These are phyloP conservation scores for Beroe forskalii DNA, from an alignment of 37 sponge, comb jelly and placozoan species.

Conservation along the genomic window DNA sequence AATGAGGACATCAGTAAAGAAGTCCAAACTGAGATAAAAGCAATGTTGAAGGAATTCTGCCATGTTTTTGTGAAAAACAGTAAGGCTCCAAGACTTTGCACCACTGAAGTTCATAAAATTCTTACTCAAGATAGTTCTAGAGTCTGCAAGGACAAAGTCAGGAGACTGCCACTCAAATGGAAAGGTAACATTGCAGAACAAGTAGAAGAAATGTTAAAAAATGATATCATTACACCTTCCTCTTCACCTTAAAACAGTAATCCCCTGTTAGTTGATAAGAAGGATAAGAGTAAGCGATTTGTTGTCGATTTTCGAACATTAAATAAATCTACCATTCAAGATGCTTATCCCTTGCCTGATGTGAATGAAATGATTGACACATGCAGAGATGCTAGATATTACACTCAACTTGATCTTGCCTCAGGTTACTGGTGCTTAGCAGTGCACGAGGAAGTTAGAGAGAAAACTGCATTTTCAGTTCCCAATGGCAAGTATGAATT, in stretches of 20 bases:
- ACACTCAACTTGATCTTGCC: constrained; percentile 66
- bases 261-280: background rate
- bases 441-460: constrained; percentile 40
- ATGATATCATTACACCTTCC: background rate
- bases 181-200: background rate
- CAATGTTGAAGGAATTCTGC: too few relatives aligned
- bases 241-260: background rate
- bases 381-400: background rate
- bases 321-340: background rate
- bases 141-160: background rate
- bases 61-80: too few relatives aligned
- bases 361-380: constrained; percentile 65
- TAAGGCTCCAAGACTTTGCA: too few relatives aligned
- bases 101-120: too few relatives aligned
- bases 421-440: constrained; percentile 68
- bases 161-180: background rate
- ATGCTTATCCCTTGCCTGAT: background rate
- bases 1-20: too few relatives aligned
- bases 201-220: background rate
- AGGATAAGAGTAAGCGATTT: background rate
- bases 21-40: too few relatives aligned
- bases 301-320: background rate
- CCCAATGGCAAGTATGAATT: constrained; percentile 67
- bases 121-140: too few relatives aligned
- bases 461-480: constrained; percentile 68